Percentiles rank a stretch among this genome's conserved stretches.
phyloP scores from a whole-genome alignment of 2,797 vertebrate species.

The Acanthurus leucopareius region DNA sequence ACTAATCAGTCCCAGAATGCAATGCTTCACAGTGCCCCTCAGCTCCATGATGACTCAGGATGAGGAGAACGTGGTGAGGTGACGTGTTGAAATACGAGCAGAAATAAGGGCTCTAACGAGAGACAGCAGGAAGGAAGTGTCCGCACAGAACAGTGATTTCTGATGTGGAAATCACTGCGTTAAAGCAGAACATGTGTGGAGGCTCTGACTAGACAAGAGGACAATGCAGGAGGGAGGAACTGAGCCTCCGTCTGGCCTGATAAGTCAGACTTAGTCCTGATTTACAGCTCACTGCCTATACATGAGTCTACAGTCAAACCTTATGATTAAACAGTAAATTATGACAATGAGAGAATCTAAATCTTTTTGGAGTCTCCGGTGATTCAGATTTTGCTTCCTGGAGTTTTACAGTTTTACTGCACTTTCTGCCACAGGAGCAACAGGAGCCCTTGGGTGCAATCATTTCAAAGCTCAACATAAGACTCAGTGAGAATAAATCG shows the following conservation, averaged over 20 bases:
- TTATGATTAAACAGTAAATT: constrained; percentile 52
- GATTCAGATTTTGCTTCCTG: constrained; percentile 39
- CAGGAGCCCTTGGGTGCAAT: constrained; percentile 28
- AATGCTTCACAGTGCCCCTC: constrained; percentile 59
- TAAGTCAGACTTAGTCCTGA: constrained; percentile 45
- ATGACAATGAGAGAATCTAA: constrained; percentile 34
- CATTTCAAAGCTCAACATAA: constrained; percentile 26
- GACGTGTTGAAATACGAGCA: constrained; percentile 79
- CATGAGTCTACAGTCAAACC: constrained; percentile 47
- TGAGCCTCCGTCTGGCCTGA: constrained; percentile 22
- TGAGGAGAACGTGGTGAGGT: constrained; percentile 62
- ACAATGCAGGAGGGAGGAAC: constrained; percentile 35
- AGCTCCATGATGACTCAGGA: constrained; percentile 62
- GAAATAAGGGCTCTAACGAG: constrained; percentile 72
- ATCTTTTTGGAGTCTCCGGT: constrained; percentile 43
- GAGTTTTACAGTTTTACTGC: constrained; percentile 36
- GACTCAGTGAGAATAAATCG: constrained; percentile 31
- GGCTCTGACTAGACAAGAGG: constrained; percentile 56
- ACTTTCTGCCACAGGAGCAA: constrained; percentile 32
- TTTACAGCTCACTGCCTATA: constrained; percentile 33
- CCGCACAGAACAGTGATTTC: constrained; percentile 73
- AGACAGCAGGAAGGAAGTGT: constrained; percentile 72
- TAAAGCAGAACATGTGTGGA: constrained; percentile 79
- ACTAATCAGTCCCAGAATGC: constrained; percentile 76
- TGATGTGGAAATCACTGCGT: constrained; percentile 76